Conservation (phyloP, 2,113 vertebrate species). For the Limnothrissa miodon region DNA sequence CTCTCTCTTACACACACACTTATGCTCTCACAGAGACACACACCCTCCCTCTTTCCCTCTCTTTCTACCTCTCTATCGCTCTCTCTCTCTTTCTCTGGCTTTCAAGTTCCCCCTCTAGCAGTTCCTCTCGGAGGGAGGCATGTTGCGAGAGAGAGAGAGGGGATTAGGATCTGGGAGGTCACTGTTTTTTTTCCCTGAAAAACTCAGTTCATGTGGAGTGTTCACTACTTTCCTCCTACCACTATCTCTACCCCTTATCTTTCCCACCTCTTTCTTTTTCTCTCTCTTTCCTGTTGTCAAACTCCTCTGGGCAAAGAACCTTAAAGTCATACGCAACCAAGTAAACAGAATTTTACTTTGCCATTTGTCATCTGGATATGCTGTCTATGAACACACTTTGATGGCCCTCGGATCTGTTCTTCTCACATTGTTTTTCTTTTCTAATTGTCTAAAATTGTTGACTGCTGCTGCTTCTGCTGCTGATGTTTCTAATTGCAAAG, state of each 20-base stretch:
- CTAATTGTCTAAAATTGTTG: slow-evolving; percentile 5
- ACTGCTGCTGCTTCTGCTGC: background rate
- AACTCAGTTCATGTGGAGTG: slow-evolving; percentile 54
- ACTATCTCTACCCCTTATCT: slow-evolving; percentile 46
- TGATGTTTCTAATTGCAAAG: background rate
- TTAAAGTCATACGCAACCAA: slow-evolving; percentile 14
- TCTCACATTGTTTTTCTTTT: background rate
- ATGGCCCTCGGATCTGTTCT: background rate
- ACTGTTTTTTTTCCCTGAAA: slow-evolving; percentile 50
- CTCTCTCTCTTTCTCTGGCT: slow-evolving; percentile 47
- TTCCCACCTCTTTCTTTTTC: slow-evolving; percentile 30
- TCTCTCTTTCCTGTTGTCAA: slow-evolving; percentile 25
- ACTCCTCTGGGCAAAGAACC: background rate
- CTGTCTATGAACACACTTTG: background rate
- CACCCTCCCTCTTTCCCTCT: slow-evolving; percentile 41
- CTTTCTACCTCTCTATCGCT: slow-evolving; percentile 26
- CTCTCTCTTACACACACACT: slow-evolving; percentile 2
- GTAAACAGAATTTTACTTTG: slow-evolving; percentile 2
- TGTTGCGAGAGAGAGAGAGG: slow-evolving; percentile 29
- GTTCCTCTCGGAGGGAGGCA: slow-evolving; percentile 49
- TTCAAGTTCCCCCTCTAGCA: slow-evolving; percentile 59
- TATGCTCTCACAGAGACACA: slow-evolving; percentile 14
- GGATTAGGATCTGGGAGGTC: slow-evolving; percentile 63
- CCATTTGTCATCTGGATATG: background rate
- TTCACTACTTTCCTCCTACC: slow-evolving; percentile 42